Evolutionary conservation across 2,113 vertebrate genomes (phyloP).

Genomic region (Oreochromis spilurus): DNA sequence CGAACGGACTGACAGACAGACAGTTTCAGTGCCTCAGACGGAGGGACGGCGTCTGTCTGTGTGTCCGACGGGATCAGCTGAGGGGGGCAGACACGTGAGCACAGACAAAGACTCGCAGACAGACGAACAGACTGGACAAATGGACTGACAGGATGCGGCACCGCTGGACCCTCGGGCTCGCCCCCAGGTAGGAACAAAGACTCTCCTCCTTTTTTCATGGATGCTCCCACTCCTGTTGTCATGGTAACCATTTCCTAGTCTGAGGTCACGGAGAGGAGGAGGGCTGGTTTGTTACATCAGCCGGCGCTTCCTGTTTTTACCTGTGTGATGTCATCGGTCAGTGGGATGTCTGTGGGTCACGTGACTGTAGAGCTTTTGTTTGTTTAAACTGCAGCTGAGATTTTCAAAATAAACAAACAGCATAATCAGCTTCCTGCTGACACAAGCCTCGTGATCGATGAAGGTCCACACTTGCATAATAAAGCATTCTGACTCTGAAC

Average conservation of each 20-base stretch:
- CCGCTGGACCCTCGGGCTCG: neutral
- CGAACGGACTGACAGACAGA: neutral
- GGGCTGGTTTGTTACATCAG: neutral
- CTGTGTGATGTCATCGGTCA: neutral
- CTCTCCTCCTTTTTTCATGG: neutral
- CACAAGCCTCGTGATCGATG: neutral
- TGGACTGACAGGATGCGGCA: neutral
- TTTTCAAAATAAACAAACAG: neutral
- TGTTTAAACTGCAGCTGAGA: neutral
- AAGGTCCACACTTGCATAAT: neutral
- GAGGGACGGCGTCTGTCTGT: neutral
- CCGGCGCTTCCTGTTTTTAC: neutral
- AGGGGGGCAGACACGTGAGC: neutral
- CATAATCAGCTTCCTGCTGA: neutral
- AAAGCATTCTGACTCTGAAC: neutral
- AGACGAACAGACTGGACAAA: neutral
- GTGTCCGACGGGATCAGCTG: neutral
- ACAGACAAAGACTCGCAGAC: neutral
- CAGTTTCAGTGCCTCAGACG: neutral
- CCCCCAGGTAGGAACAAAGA: conserved; percentile 51
- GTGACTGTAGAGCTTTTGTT: neutral
- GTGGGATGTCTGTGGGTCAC: neutral
- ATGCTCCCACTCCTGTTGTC: conserved; percentile 33
- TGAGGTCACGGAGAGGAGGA: neutral
- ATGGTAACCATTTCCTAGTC: conserved; percentile 42